Base-by-base conservation (phyloP, 2,113 vertebrate species). In the Silurus meridionalis region DNA sequence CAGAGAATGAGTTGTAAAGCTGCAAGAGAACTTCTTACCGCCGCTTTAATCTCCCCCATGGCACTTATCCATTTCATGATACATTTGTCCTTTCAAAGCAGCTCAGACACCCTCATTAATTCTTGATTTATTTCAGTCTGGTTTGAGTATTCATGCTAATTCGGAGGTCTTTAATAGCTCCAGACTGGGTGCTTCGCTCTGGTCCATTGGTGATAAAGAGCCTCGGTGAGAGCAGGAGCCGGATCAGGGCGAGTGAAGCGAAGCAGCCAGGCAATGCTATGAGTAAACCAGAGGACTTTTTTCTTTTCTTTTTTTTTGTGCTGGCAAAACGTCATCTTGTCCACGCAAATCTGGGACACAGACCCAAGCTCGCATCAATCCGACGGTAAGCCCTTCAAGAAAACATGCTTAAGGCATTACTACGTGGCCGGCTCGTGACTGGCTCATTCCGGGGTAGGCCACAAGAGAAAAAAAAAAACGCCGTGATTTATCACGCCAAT, bases 321-420 rank as follows among this genome's bases (percentile, higher is more conserved):
- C 57, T 83, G 83, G 79, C 83, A 50, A 74, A 85, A 85, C 58
- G n/a, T 64, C 83, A 87, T 79, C 61, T 69, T 82, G 67, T 83
- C 86, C 83, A 58, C 79, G 80, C 83, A 79, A 77, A 84, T 86
- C 85, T 83, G n/a, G 57, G 79, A 50, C 75, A 60, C 67, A 80
- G 53, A 37, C 84, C 21, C 19, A 72, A 81, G 60, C 82, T 79
- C n/a, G 82, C 82, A 8, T 88, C 85, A 84, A 55, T 69, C 61
- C 80, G 66, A 37, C 71, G 23, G 72, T 52, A 46, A 83, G 80
- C 63, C 69, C 75, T 83, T 63, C 48, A 25, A 71, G 66, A 72
- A 81, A 86, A 87, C 83, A 84, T 82, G 86, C 63, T 87, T 78
- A 80, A 87, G 80, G 86, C 83, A 90, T 85, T 88, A 87, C 52